These are phyloP conservation scores for Lithodes maja DNA, from an alignment of 2,888 invertebrate genomes.

Conservation along the genomic window DNA sequence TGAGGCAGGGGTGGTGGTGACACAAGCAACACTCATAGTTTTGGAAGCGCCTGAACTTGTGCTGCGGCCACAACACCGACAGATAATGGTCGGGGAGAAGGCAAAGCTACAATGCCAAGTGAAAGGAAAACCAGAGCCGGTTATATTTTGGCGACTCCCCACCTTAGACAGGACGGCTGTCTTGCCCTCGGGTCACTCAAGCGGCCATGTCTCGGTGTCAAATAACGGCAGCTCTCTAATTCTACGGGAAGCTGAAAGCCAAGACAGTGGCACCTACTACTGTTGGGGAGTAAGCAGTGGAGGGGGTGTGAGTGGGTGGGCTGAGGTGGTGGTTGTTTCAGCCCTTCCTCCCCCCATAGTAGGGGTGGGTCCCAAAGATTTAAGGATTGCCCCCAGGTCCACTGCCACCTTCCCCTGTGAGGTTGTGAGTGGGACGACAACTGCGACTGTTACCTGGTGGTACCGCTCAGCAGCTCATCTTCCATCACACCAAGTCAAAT, in stretches of 20 bases:
- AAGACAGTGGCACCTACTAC: constrained; percentile 91
- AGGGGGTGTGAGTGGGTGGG: constrained; percentile 88
- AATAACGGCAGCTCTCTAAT: constrained; percentile 84
- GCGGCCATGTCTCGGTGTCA: constrained; percentile 37
- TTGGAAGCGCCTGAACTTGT: constrained; percentile 84
- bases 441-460: constrained; percentile 57
- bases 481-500: too few relatives aligned
- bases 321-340: constrained; percentile 85
- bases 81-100: constrained; percentile 87
- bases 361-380: constrained; percentile 89
- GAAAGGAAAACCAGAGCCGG: constrained; percentile 91
- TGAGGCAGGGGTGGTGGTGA: constrained; percentile 88
- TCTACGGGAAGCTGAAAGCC: constrained; percentile 86
- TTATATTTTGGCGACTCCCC: constrained; percentile 85
- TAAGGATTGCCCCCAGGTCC: constrained; percentile 89
- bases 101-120: constrained; percentile 92
- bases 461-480: constrained; percentile 56
- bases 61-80: constrained; percentile 90
- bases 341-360: constrained; percentile 89
- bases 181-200: constrained; percentile 45
- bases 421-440: constrained; percentile 73
- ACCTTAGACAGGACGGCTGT: constrained; percentile 48
- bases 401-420: constrained; percentile 92
- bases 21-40: constrained; percentile 89
- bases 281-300: constrained; percentile 94